Conservation (phyloP, 2,888 invertebrate species). For the Aphelenchoides bicaudatus region DNA sequence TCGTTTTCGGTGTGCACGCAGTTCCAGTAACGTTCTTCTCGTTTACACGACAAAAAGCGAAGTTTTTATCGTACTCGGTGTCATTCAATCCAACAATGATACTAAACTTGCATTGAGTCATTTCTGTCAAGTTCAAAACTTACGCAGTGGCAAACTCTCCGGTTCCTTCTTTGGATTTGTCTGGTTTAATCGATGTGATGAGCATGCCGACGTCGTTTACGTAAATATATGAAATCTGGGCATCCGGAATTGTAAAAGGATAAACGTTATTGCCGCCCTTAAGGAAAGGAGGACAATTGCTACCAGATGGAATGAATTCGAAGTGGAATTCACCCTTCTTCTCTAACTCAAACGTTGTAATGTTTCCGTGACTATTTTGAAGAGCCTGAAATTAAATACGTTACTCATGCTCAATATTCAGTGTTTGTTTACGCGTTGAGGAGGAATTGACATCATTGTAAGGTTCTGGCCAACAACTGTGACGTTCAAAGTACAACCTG, state of each 20-base stretch:
- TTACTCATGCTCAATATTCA: constrained; percentile 1
- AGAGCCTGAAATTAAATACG: constrained; percentile 8
- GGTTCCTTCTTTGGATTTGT: constrained; percentile 38
- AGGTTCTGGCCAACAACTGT: constrained; percentile 9
- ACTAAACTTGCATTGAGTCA: background rate
- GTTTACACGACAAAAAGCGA: constrained; percentile 45
- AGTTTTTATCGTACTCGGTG: constrained; percentile 35
- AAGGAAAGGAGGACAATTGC: no score
- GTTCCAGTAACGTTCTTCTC: no score
- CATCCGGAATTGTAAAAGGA: no score
- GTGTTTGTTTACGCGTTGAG: background rate
- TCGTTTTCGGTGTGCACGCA: constrained; percentile 44
- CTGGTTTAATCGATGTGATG: constrained; percentile 22
- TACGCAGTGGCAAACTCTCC: constrained; percentile 32
- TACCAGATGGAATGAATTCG: constrained; percentile 14
- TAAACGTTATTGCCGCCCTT: no score
- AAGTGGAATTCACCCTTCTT: constrained; percentile 8
- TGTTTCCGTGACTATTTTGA: constrained; percentile 4
- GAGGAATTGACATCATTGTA: constrained; percentile 12
- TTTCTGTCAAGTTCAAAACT: background rate
- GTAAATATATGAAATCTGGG: constrained; percentile 28
- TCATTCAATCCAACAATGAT: no score
- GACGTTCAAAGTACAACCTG: constrained; percentile 26
- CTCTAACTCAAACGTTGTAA: constrained; percentile 2
- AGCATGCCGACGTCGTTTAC: constrained; percentile 26